A percentile compares a stretch with the other conserved stretches of the same genome.
Conservation (phyloP, 2,797 vertebrate genomes). For the Pseudochirops cupreus region DNA sequence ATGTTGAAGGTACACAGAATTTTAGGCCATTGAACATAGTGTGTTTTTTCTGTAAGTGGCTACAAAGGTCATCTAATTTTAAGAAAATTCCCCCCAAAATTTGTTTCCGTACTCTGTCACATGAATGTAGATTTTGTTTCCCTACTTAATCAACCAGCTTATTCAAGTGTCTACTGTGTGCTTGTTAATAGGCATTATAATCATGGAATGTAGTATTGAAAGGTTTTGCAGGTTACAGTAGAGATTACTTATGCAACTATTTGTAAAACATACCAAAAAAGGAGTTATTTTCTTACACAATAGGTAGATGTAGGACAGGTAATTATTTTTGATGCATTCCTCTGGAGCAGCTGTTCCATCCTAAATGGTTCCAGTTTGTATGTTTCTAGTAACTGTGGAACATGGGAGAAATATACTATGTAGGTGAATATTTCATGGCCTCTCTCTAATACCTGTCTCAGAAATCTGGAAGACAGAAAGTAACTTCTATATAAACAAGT, state of each 20-base stretch:
- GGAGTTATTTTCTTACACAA: conserved; percentile 61
- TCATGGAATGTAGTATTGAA: conserved; percentile 8
- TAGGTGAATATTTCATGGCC: conserved; percentile 73
- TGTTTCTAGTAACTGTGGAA: conserved; percentile 71
- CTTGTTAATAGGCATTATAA: conserved; percentile 5
- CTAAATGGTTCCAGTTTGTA: conserved; percentile 75
- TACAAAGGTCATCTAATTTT: not conserved
- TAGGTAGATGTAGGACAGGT: conserved; percentile 69
- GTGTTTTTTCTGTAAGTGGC: not conserved
- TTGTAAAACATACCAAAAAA: conserved; percentile 51
- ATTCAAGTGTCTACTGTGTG: conserved; percentile 6
- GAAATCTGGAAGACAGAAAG: conserved; percentile 38
- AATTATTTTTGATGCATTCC: conserved; percentile 84
- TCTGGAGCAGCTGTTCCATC: conserved; percentile 82
- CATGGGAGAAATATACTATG: conserved; percentile 34
- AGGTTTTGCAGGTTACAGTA: not conserved
- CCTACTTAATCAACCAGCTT: conserved; percentile 27
- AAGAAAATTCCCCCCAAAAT: conserved; percentile 43
- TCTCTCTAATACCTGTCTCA: conserved; percentile 5
- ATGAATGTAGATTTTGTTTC: conserved; percentile 54
- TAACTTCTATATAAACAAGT: not conserved
- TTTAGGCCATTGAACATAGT: not conserved
- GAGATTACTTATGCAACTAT: conserved; percentile 23
- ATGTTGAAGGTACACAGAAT: not conserved
- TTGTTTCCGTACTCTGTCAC: not conserved